Percentiles rank a stretch among this genome's conserved stretches.
phyloP scores from a whole-genome alignment of 2,113 vertebrate species.

The Typhlomys cinereus region DNA sequence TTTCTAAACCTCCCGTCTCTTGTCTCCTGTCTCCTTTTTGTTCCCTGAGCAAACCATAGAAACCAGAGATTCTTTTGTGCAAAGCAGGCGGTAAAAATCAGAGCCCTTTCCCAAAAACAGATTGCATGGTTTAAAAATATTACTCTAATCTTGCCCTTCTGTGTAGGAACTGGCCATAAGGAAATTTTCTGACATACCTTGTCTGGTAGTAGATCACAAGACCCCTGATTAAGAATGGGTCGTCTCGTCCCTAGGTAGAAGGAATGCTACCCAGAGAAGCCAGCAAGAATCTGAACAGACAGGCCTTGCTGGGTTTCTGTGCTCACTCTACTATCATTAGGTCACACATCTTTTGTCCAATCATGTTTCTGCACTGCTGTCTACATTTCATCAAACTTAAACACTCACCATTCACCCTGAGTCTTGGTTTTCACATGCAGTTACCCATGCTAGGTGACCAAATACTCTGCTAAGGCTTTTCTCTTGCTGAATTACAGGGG shows the following conservation, averaged over 20 bases:
- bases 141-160: not conserved
- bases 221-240: not conserved
- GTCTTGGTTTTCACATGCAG: not conserved
- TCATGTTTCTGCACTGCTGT: not conserved
- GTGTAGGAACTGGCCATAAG: not conserved
- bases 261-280: not conserved
- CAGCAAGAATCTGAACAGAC: slow-evolving; percentile 43
- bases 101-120: not conserved
- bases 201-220: not conserved
- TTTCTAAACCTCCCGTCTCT: not conserved
- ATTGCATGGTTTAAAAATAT: not conserved
- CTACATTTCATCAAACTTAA: not conserved
- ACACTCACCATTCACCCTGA: not conserved
- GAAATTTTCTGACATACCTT: slow-evolving; percentile 18
- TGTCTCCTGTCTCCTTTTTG: too few relatives aligned
- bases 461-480: not conserved
- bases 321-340: not conserved
- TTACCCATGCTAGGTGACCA: not conserved
- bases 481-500: not conserved
- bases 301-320: not conserved
- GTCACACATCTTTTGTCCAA: slow-evolving; percentile 9
- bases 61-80: not conserved
- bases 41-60: not conserved
- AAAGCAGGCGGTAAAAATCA: not conserved
- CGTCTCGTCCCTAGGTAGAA: not conserved